These are phyloP conservation scores for Drosophila watanabei DNA, from an alignment of 1,140 invertebrate genomes.

Conservation along the genomic window DNA sequence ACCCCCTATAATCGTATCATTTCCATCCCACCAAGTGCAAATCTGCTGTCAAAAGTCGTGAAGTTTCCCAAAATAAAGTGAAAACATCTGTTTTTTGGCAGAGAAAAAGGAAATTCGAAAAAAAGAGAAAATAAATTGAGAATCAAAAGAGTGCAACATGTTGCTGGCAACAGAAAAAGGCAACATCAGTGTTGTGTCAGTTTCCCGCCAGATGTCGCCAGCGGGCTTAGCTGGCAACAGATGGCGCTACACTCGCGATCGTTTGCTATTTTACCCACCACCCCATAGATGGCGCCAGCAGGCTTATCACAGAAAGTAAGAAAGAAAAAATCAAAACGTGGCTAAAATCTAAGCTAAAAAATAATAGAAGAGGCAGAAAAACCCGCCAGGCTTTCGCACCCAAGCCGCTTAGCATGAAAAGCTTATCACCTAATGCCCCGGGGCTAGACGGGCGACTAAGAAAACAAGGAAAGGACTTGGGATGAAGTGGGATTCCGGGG, in stretches of 20 bases:
- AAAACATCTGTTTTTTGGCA: slow-evolving; percentile 67
- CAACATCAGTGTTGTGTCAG: slow-evolving; percentile 7
- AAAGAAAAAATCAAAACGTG: slow-evolving; percentile 4
- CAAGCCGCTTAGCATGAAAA: slow-evolving; percentile 28
- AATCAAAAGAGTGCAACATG: slow-evolving; percentile 33
- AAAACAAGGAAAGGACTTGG: slow-evolving; percentile 20
- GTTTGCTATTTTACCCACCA: neutral
- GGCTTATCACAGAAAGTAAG: slow-evolving; percentile 23
- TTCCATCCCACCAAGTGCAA: slow-evolving; percentile 56
- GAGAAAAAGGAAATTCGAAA: neutral
- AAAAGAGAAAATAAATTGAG: slow-evolving; percentile 25
- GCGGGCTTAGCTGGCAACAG: slow-evolving; percentile 6
- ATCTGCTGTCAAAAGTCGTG: slow-evolving; percentile 64
- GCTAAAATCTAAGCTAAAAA: neutral
- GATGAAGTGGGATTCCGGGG: slow-evolving; percentile 2
- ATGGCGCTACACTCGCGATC: slow-evolving; percentile 35
- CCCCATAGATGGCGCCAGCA: slow-evolving; percentile 42
- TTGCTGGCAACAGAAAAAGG: slow-evolving; percentile 22
- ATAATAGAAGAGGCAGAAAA: neutral
- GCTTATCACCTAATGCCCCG: slow-evolving; percentile 26
- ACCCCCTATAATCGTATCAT: slow-evolving; percentile 1
- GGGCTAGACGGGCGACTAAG: slow-evolving; percentile 10
- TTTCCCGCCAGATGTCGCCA: slow-evolving; percentile 51
- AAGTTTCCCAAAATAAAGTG: slow-evolving; percentile 78
- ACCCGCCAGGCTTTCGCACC: neutral